Percentiles rank a stretch among this genome's conserved stretches.
These are phyloP conservation scores for Zenarchopterus dispar DNA, from an alignment of 2,797 vertebrate species.

Conservation along the genomic window DNA sequence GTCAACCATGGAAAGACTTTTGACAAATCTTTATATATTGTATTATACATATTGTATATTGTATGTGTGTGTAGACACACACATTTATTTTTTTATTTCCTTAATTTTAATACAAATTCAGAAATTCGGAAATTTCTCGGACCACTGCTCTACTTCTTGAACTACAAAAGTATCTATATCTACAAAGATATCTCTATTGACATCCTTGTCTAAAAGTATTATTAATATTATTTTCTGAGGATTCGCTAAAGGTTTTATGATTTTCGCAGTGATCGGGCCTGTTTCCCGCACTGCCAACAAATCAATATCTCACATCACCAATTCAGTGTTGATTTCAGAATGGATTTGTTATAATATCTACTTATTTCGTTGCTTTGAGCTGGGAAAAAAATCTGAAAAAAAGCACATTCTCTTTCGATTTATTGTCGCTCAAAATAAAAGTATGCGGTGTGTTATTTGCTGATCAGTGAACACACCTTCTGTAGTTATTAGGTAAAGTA, in stretches of 20 bases:
- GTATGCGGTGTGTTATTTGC: not conserved
- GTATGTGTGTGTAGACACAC: too few relatives aligned
- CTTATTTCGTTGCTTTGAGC: slow-evolving; percentile 61
- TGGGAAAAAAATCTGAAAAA: slow-evolving; percentile 45
- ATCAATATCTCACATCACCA: slow-evolving; percentile 52
- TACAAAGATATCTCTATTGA: too few relatives aligned
- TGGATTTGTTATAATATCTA: slow-evolving; percentile 41
- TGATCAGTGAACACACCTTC: not conserved
- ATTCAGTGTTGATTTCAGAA: slow-evolving; percentile 40
- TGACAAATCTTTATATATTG: too few relatives aligned
- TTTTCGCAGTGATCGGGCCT: slow-evolving; percentile 36
- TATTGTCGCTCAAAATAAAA: slow-evolving; percentile 24
- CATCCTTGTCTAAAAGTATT: too few relatives aligned
- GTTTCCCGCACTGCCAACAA: slow-evolving; percentile 26
- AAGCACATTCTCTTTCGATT: slow-evolving; percentile 32
- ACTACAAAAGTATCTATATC: too few relatives aligned
- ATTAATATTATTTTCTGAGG: too few relatives aligned
- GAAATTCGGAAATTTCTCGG: too few relatives aligned
- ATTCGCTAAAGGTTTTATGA: not conserved
- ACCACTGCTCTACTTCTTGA: too few relatives aligned
- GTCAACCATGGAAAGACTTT: too few relatives aligned
- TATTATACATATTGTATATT: too few relatives aligned
- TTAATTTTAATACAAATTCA: too few relatives aligned
- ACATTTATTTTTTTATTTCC: too few relatives aligned
- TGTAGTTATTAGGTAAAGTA: not conserved